phyloP scores from a whole-genome alignment of 2,113 vertebrate genomes.

The Lynx canadensis region DNA sequence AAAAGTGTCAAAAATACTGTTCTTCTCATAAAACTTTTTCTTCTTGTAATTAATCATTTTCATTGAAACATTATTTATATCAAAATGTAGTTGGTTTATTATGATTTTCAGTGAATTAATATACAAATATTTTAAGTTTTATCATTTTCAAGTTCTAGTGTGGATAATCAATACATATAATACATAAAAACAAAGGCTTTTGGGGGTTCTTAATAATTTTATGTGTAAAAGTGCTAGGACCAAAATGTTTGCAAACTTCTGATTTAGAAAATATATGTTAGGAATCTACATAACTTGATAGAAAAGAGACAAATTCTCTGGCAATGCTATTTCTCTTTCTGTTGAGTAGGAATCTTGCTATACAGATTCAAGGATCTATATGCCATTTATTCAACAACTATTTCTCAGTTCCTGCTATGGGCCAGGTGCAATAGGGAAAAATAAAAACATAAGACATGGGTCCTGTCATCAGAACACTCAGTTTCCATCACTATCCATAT shows the following conservation, averaged over 20 bases:
- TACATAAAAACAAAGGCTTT: background rate
- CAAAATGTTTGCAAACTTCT: background rate
- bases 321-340: background rate
- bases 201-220: background rate
- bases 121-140: background rate
- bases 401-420: background rate
- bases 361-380: background rate
- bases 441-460: background rate
- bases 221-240: background rate
- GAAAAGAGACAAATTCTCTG: background rate
- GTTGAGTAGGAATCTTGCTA: background rate
- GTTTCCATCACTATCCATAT: background rate
- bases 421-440: background rate
- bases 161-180: background rate
- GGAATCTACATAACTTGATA: background rate
- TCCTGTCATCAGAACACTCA: background rate
- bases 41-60: background rate
- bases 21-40: background rate
- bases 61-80: background rate
- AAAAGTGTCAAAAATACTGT: background rate
- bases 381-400: background rate
- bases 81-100: background rate
- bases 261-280: background rate
- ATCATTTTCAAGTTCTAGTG: background rate
- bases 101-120: constrained; percentile 10